Evolutionary conservation across 2,888 invertebrate species (phyloP).

Genomic region (Palloptera scutellata): DNA sequence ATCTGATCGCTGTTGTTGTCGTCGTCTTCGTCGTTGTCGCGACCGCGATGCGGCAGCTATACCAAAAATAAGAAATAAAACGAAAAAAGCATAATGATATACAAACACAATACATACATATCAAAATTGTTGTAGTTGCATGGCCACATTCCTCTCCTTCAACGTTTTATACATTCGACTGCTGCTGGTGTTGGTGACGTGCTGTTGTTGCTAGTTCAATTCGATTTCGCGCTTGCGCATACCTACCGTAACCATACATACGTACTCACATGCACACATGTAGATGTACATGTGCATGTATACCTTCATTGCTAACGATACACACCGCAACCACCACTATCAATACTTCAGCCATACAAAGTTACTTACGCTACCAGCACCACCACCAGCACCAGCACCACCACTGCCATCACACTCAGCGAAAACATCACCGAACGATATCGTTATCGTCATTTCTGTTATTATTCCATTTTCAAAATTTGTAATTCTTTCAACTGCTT

Average conservation of each 20-base stretch:
- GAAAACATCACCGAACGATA: too few species aligned
- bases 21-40: too few species aligned
- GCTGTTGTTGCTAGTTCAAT: not conserved
- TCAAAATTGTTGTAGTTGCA: slow-evolving; percentile 32
- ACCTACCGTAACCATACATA: too few species aligned
- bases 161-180: not conserved
- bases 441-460: not conserved
- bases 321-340: not conserved
- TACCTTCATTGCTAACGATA: not conserved
- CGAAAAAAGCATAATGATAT: too few species aligned
- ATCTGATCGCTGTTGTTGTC: too few species aligned
- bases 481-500: not conserved
- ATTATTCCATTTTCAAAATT: slow-evolving; percentile 2
- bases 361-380: not conserved
- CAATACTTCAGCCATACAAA: not conserved
- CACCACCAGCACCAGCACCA: not conserved
- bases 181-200: not conserved
- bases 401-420: not conserved
- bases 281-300: not conserved
- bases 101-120: not conserved
- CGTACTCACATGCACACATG: too few species aligned
- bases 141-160: slow-evolving; percentile 32
- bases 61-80: too few species aligned
- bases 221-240: too few species aligned
- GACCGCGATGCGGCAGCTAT: too few species aligned